Evolutionary conservation across 2,113 vertebrate species (phyloP).

Genomic region (Ophthalmolycus amberensis): DNA sequence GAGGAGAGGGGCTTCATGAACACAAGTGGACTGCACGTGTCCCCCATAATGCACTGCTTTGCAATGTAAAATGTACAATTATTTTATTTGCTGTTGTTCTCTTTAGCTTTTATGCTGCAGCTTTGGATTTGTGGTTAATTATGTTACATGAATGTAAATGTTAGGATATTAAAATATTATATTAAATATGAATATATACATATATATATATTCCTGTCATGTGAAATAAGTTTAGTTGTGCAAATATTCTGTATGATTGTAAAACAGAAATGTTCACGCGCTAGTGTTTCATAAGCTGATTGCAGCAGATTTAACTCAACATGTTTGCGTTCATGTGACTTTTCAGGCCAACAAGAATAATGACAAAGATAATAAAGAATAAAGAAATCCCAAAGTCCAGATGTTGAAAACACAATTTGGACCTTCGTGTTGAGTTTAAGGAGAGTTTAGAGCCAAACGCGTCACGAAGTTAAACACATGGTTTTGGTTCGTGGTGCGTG

Average conservation of each 20-base stretch:
- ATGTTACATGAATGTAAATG: background rate
- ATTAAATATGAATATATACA: background rate
- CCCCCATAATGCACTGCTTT: constrained; percentile 1
- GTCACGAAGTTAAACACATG: background rate
- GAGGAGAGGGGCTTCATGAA: background rate
- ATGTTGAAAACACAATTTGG: background rate
- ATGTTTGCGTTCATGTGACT: background rate
- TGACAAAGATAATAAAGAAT: background rate
- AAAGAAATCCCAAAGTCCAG: fast-evolving
- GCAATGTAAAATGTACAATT: background rate
- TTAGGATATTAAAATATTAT: background rate
- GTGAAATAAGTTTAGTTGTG: too few relatives aligned
- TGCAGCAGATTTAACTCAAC: background rate
- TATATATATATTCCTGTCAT: background rate
- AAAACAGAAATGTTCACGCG: background rate
- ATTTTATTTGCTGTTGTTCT: background rate
- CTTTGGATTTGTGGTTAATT: background rate
- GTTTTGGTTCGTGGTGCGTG: background rate
- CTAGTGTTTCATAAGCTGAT: background rate
- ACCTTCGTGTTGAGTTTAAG: background rate
- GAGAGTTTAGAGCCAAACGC: background rate
- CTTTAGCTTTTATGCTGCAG: background rate
- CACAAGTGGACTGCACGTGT: background rate
- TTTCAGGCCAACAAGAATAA: background rate
- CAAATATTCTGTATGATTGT: too few relatives aligned